phyloP scores from a whole-genome alignment of 2,797 vertebrate species.

The Enteromius trimaculatus region DNA sequence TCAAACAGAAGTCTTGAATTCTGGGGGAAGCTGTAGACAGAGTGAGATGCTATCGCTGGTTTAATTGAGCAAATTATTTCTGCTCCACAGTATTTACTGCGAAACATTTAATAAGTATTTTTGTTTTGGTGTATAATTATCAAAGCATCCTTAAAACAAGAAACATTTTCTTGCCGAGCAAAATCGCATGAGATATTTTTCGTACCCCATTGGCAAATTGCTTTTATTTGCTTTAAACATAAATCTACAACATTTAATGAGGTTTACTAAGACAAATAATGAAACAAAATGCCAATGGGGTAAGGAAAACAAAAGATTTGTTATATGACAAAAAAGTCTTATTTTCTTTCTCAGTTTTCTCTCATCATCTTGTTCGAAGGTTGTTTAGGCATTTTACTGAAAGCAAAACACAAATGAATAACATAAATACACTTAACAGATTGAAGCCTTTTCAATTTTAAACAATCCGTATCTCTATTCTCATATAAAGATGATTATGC shows the following conservation, averaged over 20 bases:
- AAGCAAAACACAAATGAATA: neutral
- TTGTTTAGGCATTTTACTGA: neutral
- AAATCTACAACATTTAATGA: neutral
- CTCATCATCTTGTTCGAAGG: neutral
- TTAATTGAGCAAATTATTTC: conserved; percentile 14
- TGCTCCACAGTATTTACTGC: neutral
- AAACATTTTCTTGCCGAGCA: neutral
- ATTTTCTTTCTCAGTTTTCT: neutral
- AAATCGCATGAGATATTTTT: neutral
- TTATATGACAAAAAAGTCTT: neutral
- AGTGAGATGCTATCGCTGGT: neutral
- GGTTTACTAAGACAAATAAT: neutral
- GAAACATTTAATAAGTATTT: neutral
- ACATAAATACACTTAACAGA: neutral
- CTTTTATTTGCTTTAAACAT: neutral
- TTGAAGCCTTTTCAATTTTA: neutral
- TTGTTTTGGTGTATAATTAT: neutral
- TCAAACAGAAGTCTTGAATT: conserved; percentile 16
- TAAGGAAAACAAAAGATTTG: neutral
- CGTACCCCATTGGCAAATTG: neutral
- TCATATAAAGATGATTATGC: neutral
- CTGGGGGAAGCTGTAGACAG: neutral
- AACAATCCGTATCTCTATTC: too few species aligned
- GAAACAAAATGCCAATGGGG: neutral
- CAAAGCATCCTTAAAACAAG: neutral